These are phyloP conservation scores for Gastracanthus pulcherrimus DNA, from an alignment of 2,888 invertebrate species.

Conservation along the genomic window DNA sequence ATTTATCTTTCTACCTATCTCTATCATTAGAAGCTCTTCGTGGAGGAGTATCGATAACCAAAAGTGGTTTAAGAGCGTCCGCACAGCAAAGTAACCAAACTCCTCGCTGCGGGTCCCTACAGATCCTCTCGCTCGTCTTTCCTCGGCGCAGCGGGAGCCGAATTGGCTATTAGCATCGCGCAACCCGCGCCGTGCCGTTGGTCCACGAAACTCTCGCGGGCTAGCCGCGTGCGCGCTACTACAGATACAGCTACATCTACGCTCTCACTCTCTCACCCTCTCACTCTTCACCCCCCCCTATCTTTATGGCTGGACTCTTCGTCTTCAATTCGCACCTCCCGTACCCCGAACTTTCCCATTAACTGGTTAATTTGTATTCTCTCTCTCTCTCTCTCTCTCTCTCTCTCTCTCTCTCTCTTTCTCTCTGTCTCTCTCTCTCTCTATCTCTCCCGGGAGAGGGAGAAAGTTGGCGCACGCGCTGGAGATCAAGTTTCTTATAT, in stretches of 20 bases:
- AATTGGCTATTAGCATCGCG: slow-evolving; percentile 47
- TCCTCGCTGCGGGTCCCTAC: not conserved
- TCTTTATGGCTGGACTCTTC: not conserved
- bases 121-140: not conserved
- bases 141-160: not conserved
- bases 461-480: not conserved
- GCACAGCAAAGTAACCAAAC: slow-evolving; percentile 32
- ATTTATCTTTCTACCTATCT: too few relatives aligned
- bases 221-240: not conserved
- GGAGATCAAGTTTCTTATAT: slow-evolving; percentile 31
- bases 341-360: slow-evolving; percentile 55
- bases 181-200: too few relatives aligned
- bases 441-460: not conserved
- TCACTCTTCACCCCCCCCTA: not conserved
- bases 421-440: not conserved
- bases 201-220: slow-evolving; percentile 7
- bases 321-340: slow-evolving; percentile 41
- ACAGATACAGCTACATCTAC: not conserved
- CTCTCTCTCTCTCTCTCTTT: not conserved
- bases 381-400: not conserved
- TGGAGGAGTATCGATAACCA: slow-evolving; percentile 10
- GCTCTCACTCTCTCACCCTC: not conserved
- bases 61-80: slow-evolving; percentile 21
- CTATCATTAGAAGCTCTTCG: not conserved
- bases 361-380: slow-evolving; percentile 53